These are phyloP conservation scores for Tympanoctomys barrerae DNA, from an alignment of 2,797 vertebrate species.

Conservation along the genomic window DNA sequence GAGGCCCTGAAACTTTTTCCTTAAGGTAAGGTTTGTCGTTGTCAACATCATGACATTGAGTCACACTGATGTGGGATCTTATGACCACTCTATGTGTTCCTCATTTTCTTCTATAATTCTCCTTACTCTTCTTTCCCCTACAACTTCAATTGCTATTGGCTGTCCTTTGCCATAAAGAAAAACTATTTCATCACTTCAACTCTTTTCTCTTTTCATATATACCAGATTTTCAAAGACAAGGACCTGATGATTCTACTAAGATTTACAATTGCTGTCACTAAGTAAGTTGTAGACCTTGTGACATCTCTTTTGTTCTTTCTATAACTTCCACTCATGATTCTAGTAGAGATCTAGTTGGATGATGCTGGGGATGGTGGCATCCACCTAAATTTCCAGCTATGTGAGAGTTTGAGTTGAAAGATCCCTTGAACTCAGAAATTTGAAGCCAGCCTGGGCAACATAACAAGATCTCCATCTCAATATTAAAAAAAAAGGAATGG, in stretches of 20 bases:
- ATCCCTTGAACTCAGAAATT: not conserved
- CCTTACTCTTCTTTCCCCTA: not conserved
- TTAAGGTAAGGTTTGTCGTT: not conserved
- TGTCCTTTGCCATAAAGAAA: not conserved
- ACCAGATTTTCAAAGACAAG: not conserved
- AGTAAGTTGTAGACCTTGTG: not conserved
- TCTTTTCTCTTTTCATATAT: not conserved
- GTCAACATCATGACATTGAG: not conserved
- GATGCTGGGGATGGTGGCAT: too few species aligned
- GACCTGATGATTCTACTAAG: not conserved
- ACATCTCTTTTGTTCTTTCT: not conserved
- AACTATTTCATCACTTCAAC: not conserved
- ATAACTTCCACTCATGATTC: not conserved
- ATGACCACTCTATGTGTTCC: fast-evolving
- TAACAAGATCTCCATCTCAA: not conserved
- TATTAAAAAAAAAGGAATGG: not conserved
- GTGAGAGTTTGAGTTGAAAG: not conserved
- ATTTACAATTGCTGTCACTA: not conserved
- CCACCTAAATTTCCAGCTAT: not conserved
- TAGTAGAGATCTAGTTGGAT: not conserved
- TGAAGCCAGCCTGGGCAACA: not conserved
- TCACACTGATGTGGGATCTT: fast-evolving
- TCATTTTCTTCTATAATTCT: not conserved
- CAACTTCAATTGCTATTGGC: not conserved
- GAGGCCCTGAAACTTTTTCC: not conserved